Conservation (phyloP, 2,888 invertebrate genomes). For the Tinea pellionella region DNA sequence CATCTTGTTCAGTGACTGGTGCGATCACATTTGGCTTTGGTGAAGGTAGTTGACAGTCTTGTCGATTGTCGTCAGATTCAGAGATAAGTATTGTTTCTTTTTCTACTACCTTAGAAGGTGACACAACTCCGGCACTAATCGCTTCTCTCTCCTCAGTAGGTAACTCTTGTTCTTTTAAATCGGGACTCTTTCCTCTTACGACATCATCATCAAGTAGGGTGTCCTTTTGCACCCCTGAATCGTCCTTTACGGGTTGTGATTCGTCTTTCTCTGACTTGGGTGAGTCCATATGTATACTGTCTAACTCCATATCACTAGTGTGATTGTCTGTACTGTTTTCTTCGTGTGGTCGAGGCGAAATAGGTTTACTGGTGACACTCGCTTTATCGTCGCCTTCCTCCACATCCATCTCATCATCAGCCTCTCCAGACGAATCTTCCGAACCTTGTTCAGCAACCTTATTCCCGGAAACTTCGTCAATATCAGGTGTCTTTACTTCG, state of each 20-base stretch:
- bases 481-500: neutral
- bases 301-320: constrained; percentile 63
- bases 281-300: constrained; percentile 61
- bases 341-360: constrained; percentile 41
- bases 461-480: neutral
- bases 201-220: neutral
- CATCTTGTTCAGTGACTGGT: constrained; percentile 35
- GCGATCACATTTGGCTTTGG: constrained; percentile 42
- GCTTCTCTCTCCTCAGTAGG: constrained; percentile 30
- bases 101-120: constrained; percentile 42
- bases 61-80: constrained; percentile 60
- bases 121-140: constrained; percentile 28
- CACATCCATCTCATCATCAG: constrained; percentile 76
- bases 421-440: constrained; percentile 74
- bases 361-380: constrained; percentile 47
- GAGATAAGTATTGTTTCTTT: constrained; percentile 61
- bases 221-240: neutral
- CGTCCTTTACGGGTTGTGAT: constrained; percentile 6
- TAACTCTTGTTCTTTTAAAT: constrained; percentile 21
- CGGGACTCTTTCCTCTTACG: neutral
- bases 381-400: constrained; percentile 65
- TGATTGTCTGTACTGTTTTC: constrained; percentile 57
- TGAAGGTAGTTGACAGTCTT: constrained; percentile 60
- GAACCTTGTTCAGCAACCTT: constrained; percentile 41
- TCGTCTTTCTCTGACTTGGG: constrained; percentile 54